Conservation (phyloP, 2,888 invertebrate species). For the Lasioglossum calceatum region DNA sequence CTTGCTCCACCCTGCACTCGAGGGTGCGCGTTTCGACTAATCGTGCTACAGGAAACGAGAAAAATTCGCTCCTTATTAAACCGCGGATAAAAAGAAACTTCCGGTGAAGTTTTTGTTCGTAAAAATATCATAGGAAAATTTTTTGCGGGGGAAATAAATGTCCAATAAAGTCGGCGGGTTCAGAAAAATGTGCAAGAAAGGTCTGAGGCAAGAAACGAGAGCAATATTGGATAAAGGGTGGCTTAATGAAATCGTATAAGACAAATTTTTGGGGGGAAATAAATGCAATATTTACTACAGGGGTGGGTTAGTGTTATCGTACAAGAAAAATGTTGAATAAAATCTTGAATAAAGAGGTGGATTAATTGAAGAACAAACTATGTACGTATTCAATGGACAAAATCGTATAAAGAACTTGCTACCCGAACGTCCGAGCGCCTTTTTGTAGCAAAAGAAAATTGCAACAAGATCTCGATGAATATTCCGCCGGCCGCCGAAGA, state of each 20-base stretch:
- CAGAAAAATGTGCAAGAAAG: not conserved
- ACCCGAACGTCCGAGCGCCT: not conserved
- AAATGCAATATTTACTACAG: not conserved
- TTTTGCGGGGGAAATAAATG: not conserved
- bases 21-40: not conserved
- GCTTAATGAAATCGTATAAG: not conserved
- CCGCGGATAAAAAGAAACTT: not conserved
- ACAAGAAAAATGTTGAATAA: not conserved
- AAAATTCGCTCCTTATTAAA: not conserved
- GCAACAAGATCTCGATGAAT: not conserved
- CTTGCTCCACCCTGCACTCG: conserved; percentile 24
- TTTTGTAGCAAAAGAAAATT: not conserved
- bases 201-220: not conserved
- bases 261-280: not conserved
- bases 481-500: not conserved
- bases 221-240: not conserved
- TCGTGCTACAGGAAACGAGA: not conserved
- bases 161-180: not conserved
- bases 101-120: not conserved
- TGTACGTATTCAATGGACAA: not conserved
- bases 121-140: not conserved
- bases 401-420: not conserved
- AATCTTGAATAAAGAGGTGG: not conserved
- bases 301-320: not conserved
- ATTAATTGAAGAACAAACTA: not conserved